Percentiles rank a stretch among this genome's conserved stretches.
These are phyloP conservation scores for Lymantria dispar DNA, from an alignment of 2,888 invertebrate genomes.

Conservation along the genomic window DNA sequence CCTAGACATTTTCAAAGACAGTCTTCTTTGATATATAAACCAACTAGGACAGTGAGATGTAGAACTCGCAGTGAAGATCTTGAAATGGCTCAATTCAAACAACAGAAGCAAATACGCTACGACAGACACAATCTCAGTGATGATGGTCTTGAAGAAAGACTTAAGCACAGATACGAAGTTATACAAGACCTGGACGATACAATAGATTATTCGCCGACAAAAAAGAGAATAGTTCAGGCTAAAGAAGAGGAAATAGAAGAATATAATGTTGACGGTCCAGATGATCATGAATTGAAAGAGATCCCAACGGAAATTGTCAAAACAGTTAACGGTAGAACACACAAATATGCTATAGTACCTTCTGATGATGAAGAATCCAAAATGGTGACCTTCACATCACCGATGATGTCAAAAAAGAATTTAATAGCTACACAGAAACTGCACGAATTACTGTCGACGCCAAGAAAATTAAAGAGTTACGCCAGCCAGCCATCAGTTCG, in stretches of 20 bases:
- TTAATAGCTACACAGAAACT: slow-evolving; percentile 88
- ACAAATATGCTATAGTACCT: slow-evolving; percentile 83
- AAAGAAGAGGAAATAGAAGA: slow-evolving; percentile 72
- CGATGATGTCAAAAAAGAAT: slow-evolving; percentile 81
- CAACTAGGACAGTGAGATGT: slow-evolving; percentile 59
- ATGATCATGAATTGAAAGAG: slow-evolving; percentile 79
- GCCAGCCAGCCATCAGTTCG: slow-evolving; percentile 78
- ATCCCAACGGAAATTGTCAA: slow-evolving; percentile 83
- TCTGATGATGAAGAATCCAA: slow-evolving; percentile 76
- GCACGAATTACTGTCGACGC: slow-evolving; percentile 88
- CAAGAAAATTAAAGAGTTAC: slow-evolving; percentile 82
- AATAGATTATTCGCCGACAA: slow-evolving; percentile 71
- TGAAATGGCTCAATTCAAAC: slow-evolving; percentile 73
- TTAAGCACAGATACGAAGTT: slow-evolving; percentile 77
- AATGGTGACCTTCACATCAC: slow-evolving; percentile 66
- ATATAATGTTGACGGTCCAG: slow-evolving; percentile 80
- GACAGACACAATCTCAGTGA: slow-evolving; percentile 62
- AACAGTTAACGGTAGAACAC: slow-evolving; percentile 83
- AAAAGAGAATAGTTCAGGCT: slow-evolving; percentile 73
- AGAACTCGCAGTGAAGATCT: slow-evolving; percentile 69
- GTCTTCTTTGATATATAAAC: slow-evolving; percentile 77
- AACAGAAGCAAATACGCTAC: slow-evolving; percentile 47
- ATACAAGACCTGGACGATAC: slow-evolving; percentile 73
- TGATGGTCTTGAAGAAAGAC: slow-evolving; percentile 59
- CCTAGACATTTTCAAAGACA: slow-evolving; percentile 63